A percentile compares a stretch with the other conserved stretches of the same genome.
Conservation (phyloP, 2,888 invertebrate genomes). For the Drosophila acutilabella region DNA sequence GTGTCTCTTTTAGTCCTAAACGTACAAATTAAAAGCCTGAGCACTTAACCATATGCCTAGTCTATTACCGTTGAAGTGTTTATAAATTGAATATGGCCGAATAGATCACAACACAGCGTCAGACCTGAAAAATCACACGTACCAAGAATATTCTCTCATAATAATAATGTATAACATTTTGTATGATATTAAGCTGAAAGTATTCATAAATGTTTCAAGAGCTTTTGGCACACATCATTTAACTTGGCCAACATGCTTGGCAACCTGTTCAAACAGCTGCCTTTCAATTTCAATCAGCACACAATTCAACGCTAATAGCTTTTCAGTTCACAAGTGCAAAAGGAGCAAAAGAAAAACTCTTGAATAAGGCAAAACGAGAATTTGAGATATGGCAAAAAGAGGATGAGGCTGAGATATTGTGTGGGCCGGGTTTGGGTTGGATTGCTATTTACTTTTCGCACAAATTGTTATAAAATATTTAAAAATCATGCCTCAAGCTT, state of each 20-base stretch:
- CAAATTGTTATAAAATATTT: slow-evolving; percentile 75
- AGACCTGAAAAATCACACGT: slow-evolving; percentile 16
- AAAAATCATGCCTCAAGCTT: slow-evolving; percentile 63
- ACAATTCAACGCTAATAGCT: slow-evolving; percentile 58
- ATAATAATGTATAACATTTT: slow-evolving; percentile 25
- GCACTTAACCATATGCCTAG: not conserved
- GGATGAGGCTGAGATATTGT: too few relatives aligned
- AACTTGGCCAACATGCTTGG: slow-evolving; percentile 48
- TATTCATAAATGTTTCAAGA: slow-evolving; percentile 58
- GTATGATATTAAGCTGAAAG: slow-evolving; percentile 24
- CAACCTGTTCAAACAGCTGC: slow-evolving; percentile 56
- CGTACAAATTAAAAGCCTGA: slow-evolving; percentile 6
- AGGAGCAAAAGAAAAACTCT: slow-evolving; percentile 19
- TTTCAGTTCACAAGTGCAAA: slow-evolving; percentile 38
- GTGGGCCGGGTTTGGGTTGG: slow-evolving; percentile 6
- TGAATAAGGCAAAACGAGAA: not conserved
- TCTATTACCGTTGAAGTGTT: not conserved
- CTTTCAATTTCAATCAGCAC: slow-evolving; percentile 66
- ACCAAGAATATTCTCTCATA: not conserved
- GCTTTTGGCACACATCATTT: slow-evolving; percentile 66
- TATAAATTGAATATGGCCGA: slow-evolving; percentile 13
- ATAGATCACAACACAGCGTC: slow-evolving; percentile 14
- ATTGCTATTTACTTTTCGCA: slow-evolving; percentile 66
- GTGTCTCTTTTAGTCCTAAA: slow-evolving; percentile 8
- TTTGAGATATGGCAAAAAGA: too few relatives aligned